Conservation (phyloP, 2,797 vertebrate genomes). For the Basileuterus tristriatus region DNA sequence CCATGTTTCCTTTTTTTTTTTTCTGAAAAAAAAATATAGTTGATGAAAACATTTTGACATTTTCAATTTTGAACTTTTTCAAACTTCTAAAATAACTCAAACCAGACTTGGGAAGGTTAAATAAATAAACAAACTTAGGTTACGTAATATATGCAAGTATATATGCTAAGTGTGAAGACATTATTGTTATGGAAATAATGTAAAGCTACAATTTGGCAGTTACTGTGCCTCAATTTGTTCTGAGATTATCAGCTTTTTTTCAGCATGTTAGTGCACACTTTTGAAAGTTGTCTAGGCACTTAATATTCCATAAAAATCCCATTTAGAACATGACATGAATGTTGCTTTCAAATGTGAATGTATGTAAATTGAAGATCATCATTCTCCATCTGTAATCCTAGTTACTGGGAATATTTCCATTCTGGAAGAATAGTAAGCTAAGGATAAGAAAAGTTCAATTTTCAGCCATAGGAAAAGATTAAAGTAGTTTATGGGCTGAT, state of each 20-base stretch:
- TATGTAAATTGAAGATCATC: background rate
- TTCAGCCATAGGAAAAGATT: background rate
- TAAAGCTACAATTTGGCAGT: background rate
- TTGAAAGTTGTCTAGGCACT: background rate
- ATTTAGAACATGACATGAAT: background rate
- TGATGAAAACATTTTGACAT: background rate
- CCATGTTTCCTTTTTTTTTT: background rate
- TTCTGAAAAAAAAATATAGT: background rate
- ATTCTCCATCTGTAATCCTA: background rate
- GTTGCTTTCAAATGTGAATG: background rate
- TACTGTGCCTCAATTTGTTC: background rate
- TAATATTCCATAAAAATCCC: background rate
- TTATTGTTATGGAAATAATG: background rate
- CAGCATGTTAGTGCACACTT: background rate
- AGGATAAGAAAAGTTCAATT: background rate
- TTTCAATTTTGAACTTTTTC: background rate
- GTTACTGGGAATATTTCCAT: background rate
- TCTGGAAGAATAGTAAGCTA: background rate
- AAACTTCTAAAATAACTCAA: background rate
- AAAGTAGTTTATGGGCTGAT: background rate
- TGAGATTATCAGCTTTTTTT: background rate
- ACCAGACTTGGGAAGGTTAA: background rate
- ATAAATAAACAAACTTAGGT: background rate
- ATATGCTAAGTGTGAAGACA: background rate
- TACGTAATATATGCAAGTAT: background rate